Evolutionary conservation across 2,888 invertebrate genomes (phyloP).

Genomic region (Brachypterus glaber): DNA sequence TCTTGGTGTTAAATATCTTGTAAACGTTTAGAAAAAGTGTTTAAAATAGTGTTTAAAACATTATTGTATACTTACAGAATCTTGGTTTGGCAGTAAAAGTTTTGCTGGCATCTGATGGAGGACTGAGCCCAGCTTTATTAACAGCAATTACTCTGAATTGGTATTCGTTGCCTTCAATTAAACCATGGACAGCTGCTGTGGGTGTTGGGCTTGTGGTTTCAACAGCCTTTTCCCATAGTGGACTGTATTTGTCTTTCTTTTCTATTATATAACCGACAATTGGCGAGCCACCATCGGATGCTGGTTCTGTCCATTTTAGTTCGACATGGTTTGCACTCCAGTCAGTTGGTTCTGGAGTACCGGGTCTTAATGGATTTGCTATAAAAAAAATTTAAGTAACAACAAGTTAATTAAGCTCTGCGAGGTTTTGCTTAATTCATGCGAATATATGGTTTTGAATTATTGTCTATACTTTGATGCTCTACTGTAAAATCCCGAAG

Average conservation of each 20-base stretch:
- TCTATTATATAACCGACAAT: constrained; percentile 89
- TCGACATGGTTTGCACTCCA: constrained; percentile 91
- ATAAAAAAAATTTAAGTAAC: constrained; percentile 21
- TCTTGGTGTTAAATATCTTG: too few relatives aligned
- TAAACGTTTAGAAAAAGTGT: too few relatives aligned
- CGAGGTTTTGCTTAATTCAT: too few relatives aligned
- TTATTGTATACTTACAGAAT: constrained; percentile 48
- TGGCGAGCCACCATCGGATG: constrained; percentile 87
- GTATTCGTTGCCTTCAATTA: constrained; percentile 93
- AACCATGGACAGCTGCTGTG: constrained; percentile 72
- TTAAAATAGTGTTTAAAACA: constrained; percentile 7
- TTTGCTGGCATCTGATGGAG: constrained; percentile 82
- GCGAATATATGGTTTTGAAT: too few relatives aligned
- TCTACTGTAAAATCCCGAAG: too few relatives aligned
- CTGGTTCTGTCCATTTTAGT: constrained; percentile 82
- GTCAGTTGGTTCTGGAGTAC: constrained; percentile 82
- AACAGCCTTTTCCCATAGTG: constrained; percentile 85
- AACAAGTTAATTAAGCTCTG: not conserved
- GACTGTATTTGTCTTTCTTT: constrained; percentile 85
- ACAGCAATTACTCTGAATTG: constrained; percentile 93
- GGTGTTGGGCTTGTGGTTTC: constrained; percentile 70
- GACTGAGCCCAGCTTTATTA: constrained; percentile 91
- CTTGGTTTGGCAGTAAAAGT: constrained; percentile 78
- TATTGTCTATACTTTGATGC: too few relatives aligned
- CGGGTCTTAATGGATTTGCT: constrained; percentile 82